A percentile compares a stretch with the other conserved stretches of the same genome.
Evolutionary conservation across 1,140 invertebrate genomes (phyloP).

Genomic region (Bombus polaris): DNA sequence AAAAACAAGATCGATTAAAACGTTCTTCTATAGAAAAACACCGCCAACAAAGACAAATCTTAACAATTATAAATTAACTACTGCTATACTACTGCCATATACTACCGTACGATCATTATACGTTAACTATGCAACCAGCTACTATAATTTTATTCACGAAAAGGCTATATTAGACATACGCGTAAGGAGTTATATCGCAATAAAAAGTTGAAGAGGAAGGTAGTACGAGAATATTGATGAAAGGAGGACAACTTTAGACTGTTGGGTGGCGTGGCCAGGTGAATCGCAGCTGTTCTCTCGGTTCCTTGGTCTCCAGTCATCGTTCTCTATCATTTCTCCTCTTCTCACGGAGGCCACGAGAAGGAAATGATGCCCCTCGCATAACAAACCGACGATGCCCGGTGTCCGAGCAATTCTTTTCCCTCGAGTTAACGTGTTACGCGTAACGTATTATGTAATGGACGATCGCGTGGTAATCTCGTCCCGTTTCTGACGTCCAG

Average conservation of each 20-base stretch:
- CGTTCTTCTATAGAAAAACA: no score
- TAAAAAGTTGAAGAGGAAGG: background rate
- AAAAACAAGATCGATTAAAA: no score
- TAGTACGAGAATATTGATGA: background rate
- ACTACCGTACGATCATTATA: no score
- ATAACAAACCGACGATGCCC: slow-evolving; percentile 68
- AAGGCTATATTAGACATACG: no score
- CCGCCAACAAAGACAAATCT: no score
- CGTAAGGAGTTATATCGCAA: no score
- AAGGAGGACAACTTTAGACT: slow-evolving; percentile 17
- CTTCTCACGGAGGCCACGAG: slow-evolving; percentile 52
- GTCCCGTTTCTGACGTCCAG: slow-evolving; percentile 9
- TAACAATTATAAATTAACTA: no score
- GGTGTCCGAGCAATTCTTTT: slow-evolving; percentile 48
- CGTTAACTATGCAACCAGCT: no score
- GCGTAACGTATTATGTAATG: slow-evolving; percentile 61
- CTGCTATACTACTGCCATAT: no score
- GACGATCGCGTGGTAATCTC: slow-evolving; percentile 11
- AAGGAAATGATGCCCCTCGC: slow-evolving; percentile 74
- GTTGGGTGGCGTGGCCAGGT: background rate
- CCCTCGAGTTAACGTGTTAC: slow-evolving; percentile 55
- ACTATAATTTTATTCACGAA: no score
- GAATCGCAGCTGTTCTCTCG: slow-evolving; percentile 30
- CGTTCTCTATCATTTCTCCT: slow-evolving; percentile 48
- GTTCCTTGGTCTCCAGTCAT: slow-evolving; percentile 15